phyloP scores from a whole-genome alignment of 2,797 vertebrate species.

The Hyperoplus lanceolatus region DNA sequence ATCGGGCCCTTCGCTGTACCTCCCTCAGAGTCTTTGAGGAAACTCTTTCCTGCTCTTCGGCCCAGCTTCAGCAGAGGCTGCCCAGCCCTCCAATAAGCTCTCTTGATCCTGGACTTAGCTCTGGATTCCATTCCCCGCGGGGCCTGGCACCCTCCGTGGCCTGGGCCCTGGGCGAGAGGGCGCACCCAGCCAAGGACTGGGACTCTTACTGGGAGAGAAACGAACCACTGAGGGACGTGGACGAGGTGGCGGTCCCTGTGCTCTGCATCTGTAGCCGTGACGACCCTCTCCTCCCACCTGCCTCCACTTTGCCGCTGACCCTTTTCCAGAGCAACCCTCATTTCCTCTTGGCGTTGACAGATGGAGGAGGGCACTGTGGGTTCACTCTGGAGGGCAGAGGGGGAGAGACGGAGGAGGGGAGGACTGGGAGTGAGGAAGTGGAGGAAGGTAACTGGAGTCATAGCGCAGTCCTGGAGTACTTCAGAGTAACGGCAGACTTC shows the following conservation, averaged over 20 bases:
- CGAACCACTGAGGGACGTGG: conserved; percentile 91
- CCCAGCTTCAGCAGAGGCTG: not conserved
- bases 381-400: conserved; percentile 75
- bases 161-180: conserved; percentile 68
- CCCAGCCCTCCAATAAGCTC: not conserved
- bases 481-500: conserved; percentile 88
- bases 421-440: not conserved
- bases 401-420: conserved; percentile 8
- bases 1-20: conserved; percentile 79
- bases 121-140: not conserved
- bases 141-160: conserved; percentile 41
- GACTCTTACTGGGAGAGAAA: conserved; percentile 91
- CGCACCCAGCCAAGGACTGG: conserved; percentile 80
- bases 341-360: conserved; percentile 89
- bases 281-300: conserved; percentile 86
- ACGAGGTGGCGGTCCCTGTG: conserved; percentile 91
- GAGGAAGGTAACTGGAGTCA: conserved; percentile 86
- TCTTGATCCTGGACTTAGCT: conserved; percentile 5
- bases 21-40: conserved; percentile 90
- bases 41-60: conserved; percentile 85
- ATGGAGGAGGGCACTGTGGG: conserved; percentile 90
- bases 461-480: conserved; percentile 86
- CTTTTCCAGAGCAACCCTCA: conserved; percentile 91
- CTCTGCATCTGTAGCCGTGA: conserved; percentile 89
- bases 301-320: conserved; percentile 79